Conservation (phyloP, 2,888 invertebrate species). For the Stenoptilia bipunctidactyla region DNA sequence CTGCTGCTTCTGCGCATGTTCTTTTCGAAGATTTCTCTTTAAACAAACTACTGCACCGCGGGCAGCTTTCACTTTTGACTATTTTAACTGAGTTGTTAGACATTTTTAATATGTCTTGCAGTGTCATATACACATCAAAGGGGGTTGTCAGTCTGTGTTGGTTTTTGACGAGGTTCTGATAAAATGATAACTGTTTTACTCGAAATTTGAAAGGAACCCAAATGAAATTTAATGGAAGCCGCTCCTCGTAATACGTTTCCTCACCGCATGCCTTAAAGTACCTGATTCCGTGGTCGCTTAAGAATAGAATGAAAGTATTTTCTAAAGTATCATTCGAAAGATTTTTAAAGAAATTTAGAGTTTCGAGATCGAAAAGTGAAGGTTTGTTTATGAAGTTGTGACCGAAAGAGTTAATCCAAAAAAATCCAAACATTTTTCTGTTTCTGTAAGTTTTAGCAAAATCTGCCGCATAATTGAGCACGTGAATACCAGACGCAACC, state of each 20-base stretch:
- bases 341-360: conserved; percentile 65
- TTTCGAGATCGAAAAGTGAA: conserved; percentile 73
- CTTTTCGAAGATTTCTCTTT: conserved; percentile 66
- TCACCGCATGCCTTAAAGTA: conserved; percentile 74
- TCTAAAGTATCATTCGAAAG: conserved; percentile 69
- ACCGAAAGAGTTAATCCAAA: conserved; percentile 82
- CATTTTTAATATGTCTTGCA: conserved; percentile 70
- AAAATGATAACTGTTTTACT: conserved; percentile 62
- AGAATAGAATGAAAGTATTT: conserved; percentile 76
- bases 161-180: conserved; percentile 72
- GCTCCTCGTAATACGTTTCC: conserved; percentile 83
- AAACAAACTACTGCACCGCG: conserved; percentile 74
- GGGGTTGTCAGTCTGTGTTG: conserved; percentile 78
- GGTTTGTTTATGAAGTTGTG: conserved; percentile 77
- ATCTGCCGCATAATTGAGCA: conserved; percentile 75
- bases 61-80: conserved; percentile 66
- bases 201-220: conserved; percentile 75
- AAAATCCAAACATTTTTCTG: conserved; percentile 77
- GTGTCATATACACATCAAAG: conserved; percentile 79
- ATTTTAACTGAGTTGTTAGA: conserved; percentile 39
- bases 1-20: conserved; percentile 75
- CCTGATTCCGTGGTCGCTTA: conserved; percentile 84
- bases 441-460: conserved; percentile 72
- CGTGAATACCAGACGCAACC: conserved; percentile 73
- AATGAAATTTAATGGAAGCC: conserved; percentile 79